Conservation (phyloP, 2,113 vertebrate species). For the Pipra filicauda region DNA sequence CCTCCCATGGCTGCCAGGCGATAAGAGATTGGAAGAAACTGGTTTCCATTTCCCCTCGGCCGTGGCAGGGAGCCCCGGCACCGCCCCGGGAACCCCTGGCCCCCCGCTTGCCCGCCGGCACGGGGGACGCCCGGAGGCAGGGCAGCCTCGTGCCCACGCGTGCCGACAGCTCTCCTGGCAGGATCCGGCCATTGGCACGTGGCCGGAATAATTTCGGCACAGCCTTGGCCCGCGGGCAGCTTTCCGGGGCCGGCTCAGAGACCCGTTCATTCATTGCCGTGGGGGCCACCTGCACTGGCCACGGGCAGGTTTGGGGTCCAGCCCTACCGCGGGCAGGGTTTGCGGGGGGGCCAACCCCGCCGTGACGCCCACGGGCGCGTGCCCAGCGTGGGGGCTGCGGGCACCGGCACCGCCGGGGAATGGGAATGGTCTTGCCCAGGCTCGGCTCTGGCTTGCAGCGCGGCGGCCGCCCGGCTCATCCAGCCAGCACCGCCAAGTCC, state of each 20-base stretch:
- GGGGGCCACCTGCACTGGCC: not conserved
- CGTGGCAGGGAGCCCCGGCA: not conserved
- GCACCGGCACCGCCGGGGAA: not conserved
- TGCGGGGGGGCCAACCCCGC: not conserved
- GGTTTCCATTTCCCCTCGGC: slow-evolving; percentile 18
- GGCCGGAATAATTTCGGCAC: slow-evolving; percentile 48
- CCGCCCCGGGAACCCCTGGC: not conserved
- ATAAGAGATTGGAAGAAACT: slow-evolving; percentile 45
- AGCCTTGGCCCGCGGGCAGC: slow-evolving; percentile 47
- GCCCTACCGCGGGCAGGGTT: not conserved
- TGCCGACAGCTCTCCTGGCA: slow-evolving; percentile 28
- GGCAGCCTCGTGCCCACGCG: slow-evolving; percentile 34
- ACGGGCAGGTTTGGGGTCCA: not conserved
- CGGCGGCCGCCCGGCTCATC: not conserved
- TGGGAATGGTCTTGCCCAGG: slow-evolving; percentile 35
- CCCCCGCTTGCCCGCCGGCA: not conserved
- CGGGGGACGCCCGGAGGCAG: not conserved
- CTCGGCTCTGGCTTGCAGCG: slow-evolving; percentile 23
- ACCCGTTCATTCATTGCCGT: slow-evolving; percentile 45
- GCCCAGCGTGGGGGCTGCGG: not conserved
- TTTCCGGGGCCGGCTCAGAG: not conserved
- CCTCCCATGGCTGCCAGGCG: slow-evolving; percentile 54
- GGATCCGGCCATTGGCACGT: slow-evolving; percentile 40
- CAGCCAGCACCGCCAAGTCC: not conserved
- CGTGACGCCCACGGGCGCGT: not conserved